Evolutionary conservation across 2,113 vertebrate genomes (phyloP).

Genomic region (Syngnathus typhle): DNA sequence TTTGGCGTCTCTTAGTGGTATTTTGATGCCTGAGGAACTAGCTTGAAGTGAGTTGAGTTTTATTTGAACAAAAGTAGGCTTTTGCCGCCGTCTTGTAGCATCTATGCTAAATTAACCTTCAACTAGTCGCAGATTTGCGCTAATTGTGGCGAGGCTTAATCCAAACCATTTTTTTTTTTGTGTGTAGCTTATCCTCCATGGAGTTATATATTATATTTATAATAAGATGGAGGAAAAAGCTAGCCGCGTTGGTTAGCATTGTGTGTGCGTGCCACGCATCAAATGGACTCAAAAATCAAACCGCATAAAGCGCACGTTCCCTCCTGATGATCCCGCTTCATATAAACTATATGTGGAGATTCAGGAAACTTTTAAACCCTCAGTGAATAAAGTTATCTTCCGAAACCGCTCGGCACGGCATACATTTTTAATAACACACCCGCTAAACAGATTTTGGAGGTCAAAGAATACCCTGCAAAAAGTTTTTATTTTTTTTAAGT

Average conservation of each 20-base stretch:
- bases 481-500: conserved; percentile 6
- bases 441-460: conserved; percentile 40
- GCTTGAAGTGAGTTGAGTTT: too few species aligned
- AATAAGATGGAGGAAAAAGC: background rate
- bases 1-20: too few species aligned
- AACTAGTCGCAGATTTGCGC: too few species aligned
- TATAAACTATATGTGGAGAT: conserved; percentile 23
- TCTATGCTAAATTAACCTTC: too few species aligned
- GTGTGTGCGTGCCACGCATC: background rate
- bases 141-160: too few species aligned
- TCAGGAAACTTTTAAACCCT: conserved; percentile 14
- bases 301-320: background rate
- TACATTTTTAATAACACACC: conserved; percentile 51
- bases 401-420: conserved; percentile 31
- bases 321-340: conserved; percentile 6
- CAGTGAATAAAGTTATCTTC: conserved; percentile 18
- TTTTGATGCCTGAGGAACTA: too few species aligned
- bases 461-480: conserved; percentile 45
- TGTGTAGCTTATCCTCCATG: too few species aligned
- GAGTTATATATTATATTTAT: background rate
- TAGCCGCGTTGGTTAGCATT: background rate
- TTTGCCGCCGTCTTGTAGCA: too few species aligned
- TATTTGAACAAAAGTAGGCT: too few species aligned
- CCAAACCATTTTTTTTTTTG: too few species aligned
- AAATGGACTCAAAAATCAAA: conserved; percentile 10